Conservation (phyloP, 2,888 invertebrate genomes). For the Halocaridina rubra region DNA sequence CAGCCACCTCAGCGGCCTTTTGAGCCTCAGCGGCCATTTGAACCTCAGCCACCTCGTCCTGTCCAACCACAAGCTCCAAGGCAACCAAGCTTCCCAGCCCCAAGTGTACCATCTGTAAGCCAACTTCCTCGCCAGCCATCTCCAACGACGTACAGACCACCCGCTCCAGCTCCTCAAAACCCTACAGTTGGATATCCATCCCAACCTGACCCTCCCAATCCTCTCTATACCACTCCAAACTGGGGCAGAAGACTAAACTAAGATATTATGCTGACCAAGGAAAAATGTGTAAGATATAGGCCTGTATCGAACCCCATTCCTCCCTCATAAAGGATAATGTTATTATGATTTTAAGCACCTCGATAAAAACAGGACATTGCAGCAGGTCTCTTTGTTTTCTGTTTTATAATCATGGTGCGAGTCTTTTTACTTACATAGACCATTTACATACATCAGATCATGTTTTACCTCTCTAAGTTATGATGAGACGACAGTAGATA, state of each 20-base stretch:
- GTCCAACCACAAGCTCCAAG: background rate
- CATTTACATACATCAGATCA: too few species aligned
- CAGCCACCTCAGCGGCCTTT: background rate
- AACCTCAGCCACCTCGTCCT: background rate
- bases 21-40: background rate
- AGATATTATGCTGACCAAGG: background rate
- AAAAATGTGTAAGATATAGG: too few species aligned
- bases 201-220: background rate
- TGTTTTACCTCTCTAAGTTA: too few species aligned
- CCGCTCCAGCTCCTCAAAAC: background rate
- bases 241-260: constrained; percentile 6
- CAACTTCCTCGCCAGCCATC: constrained; percentile 1
- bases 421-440: too few species aligned
- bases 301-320: background rate
- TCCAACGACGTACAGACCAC: background rate
- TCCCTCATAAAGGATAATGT: background rate
- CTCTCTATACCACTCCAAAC: constrained; percentile 31
- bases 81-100: background rate
- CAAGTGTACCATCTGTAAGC: background rate
- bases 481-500: too few species aligned
- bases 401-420: too few species aligned
- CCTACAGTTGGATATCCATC: background rate
- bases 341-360: background rate
- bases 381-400: constrained; percentile 26
- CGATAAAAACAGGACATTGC: background rate